Evolutionary conservation across 2,888 invertebrate species (phyloP).

Genomic region (Hemaris fuciformis): DNA sequence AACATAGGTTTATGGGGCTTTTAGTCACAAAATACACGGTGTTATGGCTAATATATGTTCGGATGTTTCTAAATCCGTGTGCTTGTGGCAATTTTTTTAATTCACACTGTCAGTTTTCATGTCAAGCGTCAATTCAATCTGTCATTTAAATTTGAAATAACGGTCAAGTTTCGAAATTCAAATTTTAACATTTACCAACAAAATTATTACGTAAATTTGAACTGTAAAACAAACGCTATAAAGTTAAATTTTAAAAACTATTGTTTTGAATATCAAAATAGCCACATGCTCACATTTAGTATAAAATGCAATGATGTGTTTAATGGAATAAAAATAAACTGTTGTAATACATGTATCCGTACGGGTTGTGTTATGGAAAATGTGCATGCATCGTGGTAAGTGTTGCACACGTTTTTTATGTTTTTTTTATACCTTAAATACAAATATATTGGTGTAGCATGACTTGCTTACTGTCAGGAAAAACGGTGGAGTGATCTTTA

Average conservation of each 20-base stretch:
- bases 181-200: too few species aligned
- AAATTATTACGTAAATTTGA: too few species aligned
- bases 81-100: constrained; percentile 21
- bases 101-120: neutral
- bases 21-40: constrained; percentile 70
- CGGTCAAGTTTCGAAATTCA: neutral
- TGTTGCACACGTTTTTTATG: constrained; percentile 41
- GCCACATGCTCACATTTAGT: neutral
- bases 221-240: neutral
- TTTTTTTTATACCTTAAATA: constrained; percentile 27
- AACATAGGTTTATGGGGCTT: constrained; percentile 64
- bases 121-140: neutral
- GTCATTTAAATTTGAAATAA: neutral
- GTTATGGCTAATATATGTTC: constrained; percentile 76
- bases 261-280: neutral
- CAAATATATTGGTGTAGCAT: constrained; percentile 47
- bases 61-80: constrained; percentile 58
- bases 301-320: constrained; percentile 38
- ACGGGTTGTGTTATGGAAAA: constrained; percentile 75
- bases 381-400: constrained; percentile 68
- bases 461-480: constrained; percentile 46
- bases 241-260: too few species aligned
- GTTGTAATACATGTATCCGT: constrained; percentile 67
- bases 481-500: constrained; percentile 27
- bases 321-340: constrained; percentile 47